Evolutionary conservation across 1,140 invertebrate genomes (phyloP).

Genomic region (Caenorhabditis tropicalis): DNA sequence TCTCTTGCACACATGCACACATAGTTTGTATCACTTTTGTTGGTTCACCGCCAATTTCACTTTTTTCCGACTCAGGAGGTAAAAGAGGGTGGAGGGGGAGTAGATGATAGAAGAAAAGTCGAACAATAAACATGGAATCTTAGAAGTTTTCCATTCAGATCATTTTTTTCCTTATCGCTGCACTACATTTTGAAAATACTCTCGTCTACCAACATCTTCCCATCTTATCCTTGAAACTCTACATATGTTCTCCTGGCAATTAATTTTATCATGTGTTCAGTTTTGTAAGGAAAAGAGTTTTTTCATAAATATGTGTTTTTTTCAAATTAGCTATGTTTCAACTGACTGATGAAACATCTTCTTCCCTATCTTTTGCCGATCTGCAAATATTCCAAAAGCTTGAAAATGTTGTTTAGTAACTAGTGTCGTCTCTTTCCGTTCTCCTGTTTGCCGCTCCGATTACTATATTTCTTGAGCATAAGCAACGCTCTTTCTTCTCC

Average conservation of each 20-base stretch:
- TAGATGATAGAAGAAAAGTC: slow-evolving; percentile 25
- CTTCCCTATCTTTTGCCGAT: too few species aligned
- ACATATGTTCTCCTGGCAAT: too few species aligned
- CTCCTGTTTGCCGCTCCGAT: slow-evolving; percentile 25
- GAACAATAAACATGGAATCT: slow-evolving; percentile 26
- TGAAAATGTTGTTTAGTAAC: not conserved
- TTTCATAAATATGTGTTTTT: too few species aligned
- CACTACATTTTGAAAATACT: too few species aligned
- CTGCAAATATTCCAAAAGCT: not conserved
- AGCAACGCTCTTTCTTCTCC: not conserved
- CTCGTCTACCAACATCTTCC: too few species aligned
- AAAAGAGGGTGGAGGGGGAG: not conserved
- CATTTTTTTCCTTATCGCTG: not conserved
- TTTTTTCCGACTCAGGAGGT: not conserved
- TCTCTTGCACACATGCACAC: not conserved
- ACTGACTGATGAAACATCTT: too few species aligned
- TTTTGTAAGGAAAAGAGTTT: too few species aligned
- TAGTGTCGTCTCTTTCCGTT: slow-evolving; percentile 3
- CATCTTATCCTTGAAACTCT: too few species aligned
- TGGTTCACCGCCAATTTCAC: not conserved
- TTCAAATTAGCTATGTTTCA: too few species aligned
- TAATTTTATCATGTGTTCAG: too few species aligned
- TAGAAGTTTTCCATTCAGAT: not conserved
- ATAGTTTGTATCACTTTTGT: slow-evolving; percentile 40
- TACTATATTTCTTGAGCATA: slow-evolving; percentile 17